Evolutionary conservation across 2,113 vertebrate species (phyloP).

Genomic region (Saiga tatarica): DNA sequence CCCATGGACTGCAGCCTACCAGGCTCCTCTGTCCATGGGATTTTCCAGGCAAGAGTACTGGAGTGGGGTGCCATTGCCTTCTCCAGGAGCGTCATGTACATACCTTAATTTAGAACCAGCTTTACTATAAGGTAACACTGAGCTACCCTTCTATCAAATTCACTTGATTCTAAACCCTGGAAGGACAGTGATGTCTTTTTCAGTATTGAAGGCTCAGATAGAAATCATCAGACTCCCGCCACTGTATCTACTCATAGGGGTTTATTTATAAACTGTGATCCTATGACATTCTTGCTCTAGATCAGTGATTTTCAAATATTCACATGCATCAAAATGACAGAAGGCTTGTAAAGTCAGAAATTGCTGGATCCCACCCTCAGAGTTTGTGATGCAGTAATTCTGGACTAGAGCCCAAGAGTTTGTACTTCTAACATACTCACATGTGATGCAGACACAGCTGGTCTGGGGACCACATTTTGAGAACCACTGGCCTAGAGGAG

Average conservation of each 20-base stretch:
- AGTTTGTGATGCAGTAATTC: not conserved
- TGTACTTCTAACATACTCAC: not conserved
- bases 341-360: not conserved
- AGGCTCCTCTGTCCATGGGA: too few species aligned
- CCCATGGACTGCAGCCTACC: too few species aligned
- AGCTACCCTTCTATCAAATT: not conserved
- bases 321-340: not conserved
- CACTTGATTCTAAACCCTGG: not conserved
- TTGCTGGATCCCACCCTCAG: not conserved
- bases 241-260: not conserved
- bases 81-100: not conserved
- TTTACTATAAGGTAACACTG: not conserved
- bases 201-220: not conserved
- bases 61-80: too few species aligned
- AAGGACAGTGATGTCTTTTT: not conserved
- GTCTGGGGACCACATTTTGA: not conserved
- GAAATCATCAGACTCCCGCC: not conserved
- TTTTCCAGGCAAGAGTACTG: too few species aligned
- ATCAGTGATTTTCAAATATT: not conserved
- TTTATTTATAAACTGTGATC: not conserved
- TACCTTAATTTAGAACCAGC: not conserved
- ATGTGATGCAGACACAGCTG: not conserved
- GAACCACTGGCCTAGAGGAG: not conserved
- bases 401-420: not conserved
- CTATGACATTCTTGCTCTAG: not conserved